Conservation (phyloP, 1,140 invertebrate species). For the Steinernema feltiae region DNA sequence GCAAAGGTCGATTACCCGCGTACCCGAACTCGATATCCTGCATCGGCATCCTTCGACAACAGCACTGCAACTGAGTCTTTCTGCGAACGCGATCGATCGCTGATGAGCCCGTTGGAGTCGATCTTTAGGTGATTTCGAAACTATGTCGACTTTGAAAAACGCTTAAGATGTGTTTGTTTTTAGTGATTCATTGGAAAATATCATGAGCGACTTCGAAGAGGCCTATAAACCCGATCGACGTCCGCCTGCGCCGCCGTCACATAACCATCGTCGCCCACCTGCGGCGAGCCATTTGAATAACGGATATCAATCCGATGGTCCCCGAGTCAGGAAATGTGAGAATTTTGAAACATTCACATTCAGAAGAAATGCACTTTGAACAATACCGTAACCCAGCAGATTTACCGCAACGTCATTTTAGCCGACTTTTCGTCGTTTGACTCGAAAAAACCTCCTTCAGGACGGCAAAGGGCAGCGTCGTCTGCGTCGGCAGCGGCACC, state of each 20-base stretch:
- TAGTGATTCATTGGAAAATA: slow-evolving; percentile 40
- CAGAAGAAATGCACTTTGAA: too few relatives aligned
- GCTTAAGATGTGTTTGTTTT: neutral
- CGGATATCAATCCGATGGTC: neutral
- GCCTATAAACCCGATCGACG: neutral
- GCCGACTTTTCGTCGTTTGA: neutral
- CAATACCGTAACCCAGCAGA: neutral
- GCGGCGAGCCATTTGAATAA: neutral
- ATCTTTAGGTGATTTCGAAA: slow-evolving; percentile 28
- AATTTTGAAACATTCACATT: too few relatives aligned
- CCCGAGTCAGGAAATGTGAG: neutral
- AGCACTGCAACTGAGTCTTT: neutral
- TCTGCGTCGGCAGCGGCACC: neutral
- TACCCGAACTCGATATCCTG: neutral
- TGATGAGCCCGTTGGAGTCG: slow-evolving; percentile 28
- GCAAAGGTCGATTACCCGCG: slow-evolving; percentile 14
- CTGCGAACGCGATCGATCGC: neutral
- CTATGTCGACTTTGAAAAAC: slow-evolving; percentile 6
- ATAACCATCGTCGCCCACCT: neutral
- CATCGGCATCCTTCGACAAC: neutral
- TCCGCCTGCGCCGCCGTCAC: neutral
- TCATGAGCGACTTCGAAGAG: slow-evolving; percentile 42
- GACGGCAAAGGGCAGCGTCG: neutral
- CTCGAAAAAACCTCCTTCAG: neutral
- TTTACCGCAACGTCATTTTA: neutral